phyloP scores from a whole-genome alignment of 2,888 invertebrate genomes.

The Trisateles emortualis region DNA sequence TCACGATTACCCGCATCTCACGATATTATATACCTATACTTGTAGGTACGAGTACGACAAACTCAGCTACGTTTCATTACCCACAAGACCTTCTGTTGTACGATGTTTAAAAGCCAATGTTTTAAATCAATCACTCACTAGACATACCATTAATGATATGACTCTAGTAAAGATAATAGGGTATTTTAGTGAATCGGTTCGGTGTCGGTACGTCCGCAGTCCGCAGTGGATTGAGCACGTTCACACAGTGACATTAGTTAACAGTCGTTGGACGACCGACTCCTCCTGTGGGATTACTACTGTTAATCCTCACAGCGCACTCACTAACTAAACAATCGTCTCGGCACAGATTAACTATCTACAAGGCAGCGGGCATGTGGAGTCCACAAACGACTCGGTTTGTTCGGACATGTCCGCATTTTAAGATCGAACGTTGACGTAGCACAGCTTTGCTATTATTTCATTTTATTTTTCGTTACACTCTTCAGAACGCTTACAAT shows the following conservation, averaged over 20 bases:
- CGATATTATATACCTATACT: not conserved
- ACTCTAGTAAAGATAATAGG: too few relatives aligned
- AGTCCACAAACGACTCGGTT: not conserved
- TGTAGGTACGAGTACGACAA: not conserved
- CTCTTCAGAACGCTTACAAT: too few relatives aligned
- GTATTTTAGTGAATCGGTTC: too few relatives aligned
- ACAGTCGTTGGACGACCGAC: conserved; percentile 8
- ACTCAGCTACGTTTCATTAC: too few relatives aligned
- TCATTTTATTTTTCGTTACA: too few relatives aligned
- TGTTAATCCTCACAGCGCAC: conserved; percentile 32
- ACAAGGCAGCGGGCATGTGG: not conserved
- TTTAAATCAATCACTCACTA: too few relatives aligned
- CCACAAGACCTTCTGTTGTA: too few relatives aligned
- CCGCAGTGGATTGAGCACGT: conserved; percentile 6
- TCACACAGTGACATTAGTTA: conserved; percentile 11
- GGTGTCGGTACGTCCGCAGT: too few relatives aligned
- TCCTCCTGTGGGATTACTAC: conserved; percentile 30
- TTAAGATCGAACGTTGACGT: too few relatives aligned
- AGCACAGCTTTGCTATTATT: too few relatives aligned
- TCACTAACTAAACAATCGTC: conserved; percentile 39
- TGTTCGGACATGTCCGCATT: not conserved
- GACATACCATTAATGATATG: too few relatives aligned
- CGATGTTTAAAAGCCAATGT: not conserved
- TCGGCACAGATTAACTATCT: not conserved
- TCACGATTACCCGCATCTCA: conserved; percentile 3